phyloP scores from a whole-genome alignment of 2,797 vertebrate genomes.

The Meda fulgida region DNA sequence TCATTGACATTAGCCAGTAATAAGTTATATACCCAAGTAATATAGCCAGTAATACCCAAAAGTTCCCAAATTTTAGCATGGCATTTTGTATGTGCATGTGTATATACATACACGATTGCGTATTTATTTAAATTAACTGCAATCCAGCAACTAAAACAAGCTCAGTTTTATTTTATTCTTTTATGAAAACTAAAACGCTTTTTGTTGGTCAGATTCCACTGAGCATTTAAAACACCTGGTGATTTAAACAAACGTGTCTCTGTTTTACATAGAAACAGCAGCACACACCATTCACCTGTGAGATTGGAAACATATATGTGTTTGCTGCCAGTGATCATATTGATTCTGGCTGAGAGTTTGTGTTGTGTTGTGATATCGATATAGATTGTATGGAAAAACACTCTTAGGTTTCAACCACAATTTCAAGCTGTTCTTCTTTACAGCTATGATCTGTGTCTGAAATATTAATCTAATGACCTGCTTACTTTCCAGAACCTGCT shows the following conservation, averaged over 20 bases:
- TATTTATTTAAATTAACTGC: no score
- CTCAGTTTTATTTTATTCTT: background rate
- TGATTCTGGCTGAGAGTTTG: constrained; percentile 33
- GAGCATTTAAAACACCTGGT: background rate
- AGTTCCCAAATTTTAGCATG: no score
- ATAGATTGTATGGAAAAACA: background rate
- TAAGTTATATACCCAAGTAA: no score
- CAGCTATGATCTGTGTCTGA: background rate
- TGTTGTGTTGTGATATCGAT: constrained; percentile 3
- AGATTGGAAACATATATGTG: constrained; percentile 10
- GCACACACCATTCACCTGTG: background rate
- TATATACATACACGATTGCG: no score
- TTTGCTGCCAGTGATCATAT: background rate
- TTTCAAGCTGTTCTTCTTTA: background rate
- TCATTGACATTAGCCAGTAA: background rate
- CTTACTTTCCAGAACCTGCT: background rate
- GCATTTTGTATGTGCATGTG: no score
- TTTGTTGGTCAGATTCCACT: background rate
- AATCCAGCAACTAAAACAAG: background rate
- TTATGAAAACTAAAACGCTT: background rate
- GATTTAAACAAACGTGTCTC: background rate
- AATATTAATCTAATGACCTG: background rate
- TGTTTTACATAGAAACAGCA: background rate
- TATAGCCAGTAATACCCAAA: no score
- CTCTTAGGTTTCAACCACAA: constrained; percentile 30